Evolutionary conservation across 2,113 vertebrate genomes (phyloP), one percentile per base, ranked within the genome.

Genomic region (Oophaga pumilio): DNA sequence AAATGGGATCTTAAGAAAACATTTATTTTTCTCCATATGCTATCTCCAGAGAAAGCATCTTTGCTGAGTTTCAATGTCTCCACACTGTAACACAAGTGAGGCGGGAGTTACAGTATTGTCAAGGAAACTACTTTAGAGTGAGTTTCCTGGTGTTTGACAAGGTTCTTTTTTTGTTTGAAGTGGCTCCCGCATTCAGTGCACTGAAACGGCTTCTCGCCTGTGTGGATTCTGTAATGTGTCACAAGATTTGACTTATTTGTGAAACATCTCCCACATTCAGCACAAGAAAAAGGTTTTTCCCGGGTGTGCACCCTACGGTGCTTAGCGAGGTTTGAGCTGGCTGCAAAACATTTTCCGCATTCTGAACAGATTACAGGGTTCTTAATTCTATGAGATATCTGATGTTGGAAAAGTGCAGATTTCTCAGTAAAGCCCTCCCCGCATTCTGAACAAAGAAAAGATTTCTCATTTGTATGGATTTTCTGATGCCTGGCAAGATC

Each of bases 291-390:
- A 8, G 71, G 71, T 20, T 74, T 74, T 12, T 74, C 71, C 8
- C 71, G 33, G 4, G 71, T 74, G 71, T 74, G 71, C 43, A 74
- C 71, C 71, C 64, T n/a, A 0, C 56, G 60, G 18, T 82, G 80
- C 26, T 66, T 82, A 12, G 43, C 60, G 4, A 82, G 24, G 7
- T 59, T 66, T 15, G 80, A 82, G 20, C 56, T 66, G 0, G 53
- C 64, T 20, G 60, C 64, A 52, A 82, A 82, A 22, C 80, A 82
- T 60, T 82, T 82, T 7, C 60, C 80, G 9, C 80, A 82, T 33
- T 59, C 59, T 2, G 33, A 13, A 52, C 80, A 82, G 6, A 22
- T 14, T 8, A 66, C 60, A 2, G 80, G 80, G 20, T 82, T 82
- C 60, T 68, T 22, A 7, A 62, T 24, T 43, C 59, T 66, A 12